A percentile compares a stretch with the other conserved stretches of the same genome.
phyloP scores from a whole-genome alignment of 2,113 vertebrate species.

The Brienomyrus brachyistius region DNA sequence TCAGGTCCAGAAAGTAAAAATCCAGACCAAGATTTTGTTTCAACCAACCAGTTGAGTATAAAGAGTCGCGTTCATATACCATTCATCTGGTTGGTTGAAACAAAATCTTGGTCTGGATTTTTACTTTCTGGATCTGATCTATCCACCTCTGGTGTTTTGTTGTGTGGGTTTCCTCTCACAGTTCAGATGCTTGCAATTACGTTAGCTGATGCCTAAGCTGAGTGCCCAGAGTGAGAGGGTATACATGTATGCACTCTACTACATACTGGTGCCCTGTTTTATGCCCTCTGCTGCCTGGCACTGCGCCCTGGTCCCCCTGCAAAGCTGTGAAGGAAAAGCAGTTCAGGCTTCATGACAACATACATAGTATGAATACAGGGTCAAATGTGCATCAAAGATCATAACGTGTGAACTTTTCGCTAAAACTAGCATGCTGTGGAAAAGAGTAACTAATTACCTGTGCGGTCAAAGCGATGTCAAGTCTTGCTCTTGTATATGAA shows the following conservation, averaged over 20 bases:
- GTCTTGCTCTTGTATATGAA: not conserved
- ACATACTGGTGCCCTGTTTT: not conserved
- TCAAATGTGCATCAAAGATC: not conserved
- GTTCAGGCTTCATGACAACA: not conserved
- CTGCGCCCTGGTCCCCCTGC: not conserved
- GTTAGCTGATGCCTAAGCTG: not conserved
- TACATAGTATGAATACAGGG: not conserved
- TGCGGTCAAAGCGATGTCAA: not conserved
- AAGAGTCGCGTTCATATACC: not conserved
- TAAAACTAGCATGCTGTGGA: not conserved
- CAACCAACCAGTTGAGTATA: not conserved
- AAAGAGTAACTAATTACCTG: not conserved
- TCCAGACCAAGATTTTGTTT: not conserved
- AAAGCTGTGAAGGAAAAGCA: not conserved
- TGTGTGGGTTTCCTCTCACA: not conserved
- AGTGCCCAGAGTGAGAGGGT: not conserved
- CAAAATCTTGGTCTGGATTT: not conserved
- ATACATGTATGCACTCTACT: not conserved
- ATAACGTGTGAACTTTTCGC: not conserved
- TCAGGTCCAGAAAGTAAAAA: not conserved
- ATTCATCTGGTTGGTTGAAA: not conserved
- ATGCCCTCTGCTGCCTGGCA: not conserved
- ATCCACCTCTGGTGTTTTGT: not conserved
- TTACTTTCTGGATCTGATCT: not conserved
- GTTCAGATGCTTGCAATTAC: not conserved